Evolutionary conservation across 2,113 vertebrate genomes (phyloP).

Genomic region (Alligator sinensis): DNA sequence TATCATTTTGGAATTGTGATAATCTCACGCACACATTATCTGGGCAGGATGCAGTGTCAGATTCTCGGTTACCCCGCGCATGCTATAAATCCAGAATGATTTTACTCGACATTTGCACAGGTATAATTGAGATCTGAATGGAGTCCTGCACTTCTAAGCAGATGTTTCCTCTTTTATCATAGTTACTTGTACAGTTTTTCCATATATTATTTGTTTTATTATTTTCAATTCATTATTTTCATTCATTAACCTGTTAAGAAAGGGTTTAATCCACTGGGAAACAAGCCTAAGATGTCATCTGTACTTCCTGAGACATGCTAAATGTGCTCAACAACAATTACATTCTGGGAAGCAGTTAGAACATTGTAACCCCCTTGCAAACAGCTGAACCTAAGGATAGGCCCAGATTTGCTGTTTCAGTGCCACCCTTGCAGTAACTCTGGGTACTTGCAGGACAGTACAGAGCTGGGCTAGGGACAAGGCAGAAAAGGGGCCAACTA

Average conservation of each 20-base stretch:
- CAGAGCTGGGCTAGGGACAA: neutral
- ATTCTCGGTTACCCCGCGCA: neutral
- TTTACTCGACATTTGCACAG: neutral
- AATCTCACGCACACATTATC: neutral
- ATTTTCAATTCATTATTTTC: neutral
- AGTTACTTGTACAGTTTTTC: neutral
- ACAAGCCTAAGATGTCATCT: neutral
- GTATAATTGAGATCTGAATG: neutral
- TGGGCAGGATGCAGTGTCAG: neutral
- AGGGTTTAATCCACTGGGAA: neutral
- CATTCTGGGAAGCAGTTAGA: neutral
- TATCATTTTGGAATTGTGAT: neutral
- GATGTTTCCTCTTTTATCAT: neutral
- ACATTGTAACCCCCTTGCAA: neutral
- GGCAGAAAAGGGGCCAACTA: neutral
- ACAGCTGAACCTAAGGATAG: neutral
- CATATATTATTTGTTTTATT: fast-evolving
- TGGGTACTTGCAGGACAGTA: neutral
- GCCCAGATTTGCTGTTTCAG: neutral
- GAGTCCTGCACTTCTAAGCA: neutral
- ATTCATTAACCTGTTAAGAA: neutral
- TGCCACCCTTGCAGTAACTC: neutral
- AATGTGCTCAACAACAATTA: neutral
- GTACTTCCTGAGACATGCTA: neutral
- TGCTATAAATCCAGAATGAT: neutral